Evolutionary conservation across 2,113 vertebrate genomes (phyloP).

Genomic region (Colius striatus): DNA sequence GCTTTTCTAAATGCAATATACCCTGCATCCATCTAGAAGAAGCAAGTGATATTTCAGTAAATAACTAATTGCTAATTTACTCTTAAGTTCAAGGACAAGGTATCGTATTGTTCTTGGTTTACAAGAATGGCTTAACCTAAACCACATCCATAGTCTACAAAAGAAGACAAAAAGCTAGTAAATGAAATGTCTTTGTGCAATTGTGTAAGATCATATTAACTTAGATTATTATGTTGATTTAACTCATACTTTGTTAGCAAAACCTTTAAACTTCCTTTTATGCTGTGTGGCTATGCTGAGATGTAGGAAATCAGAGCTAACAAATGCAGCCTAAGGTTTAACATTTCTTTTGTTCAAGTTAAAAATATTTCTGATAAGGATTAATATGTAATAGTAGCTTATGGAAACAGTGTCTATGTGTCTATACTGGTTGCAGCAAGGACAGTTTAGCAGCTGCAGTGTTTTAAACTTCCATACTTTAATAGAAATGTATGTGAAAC

Average conservation of each 20-base stretch:
- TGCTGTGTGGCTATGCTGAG: not conserved
- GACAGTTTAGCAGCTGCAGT: conserved; percentile 4
- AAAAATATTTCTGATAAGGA: conserved; percentile 3
- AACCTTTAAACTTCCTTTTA: not conserved
- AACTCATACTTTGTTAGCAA: not conserved
- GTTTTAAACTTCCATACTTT: conserved; percentile 50
- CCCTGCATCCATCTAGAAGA: not conserved
- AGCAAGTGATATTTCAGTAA: not conserved
- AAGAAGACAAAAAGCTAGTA: not conserved
- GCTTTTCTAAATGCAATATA: conserved; percentile 23
- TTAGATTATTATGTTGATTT: not conserved
- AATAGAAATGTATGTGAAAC: not conserved
- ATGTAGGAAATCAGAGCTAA: conserved; percentile 23
- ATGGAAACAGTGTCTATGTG: conserved; percentile 2
- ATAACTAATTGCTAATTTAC: not conserved
- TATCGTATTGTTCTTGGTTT: conserved; percentile 7
- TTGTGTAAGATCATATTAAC: not conserved
- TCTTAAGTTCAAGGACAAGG: not conserved
- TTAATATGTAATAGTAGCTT: not conserved
- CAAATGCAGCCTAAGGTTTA: not conserved
- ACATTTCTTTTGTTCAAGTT: conserved; percentile 41
- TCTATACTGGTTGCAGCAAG: not conserved
- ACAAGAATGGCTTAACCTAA: not conserved
- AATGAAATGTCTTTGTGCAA: not conserved
- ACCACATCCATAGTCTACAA: not conserved